Base-by-base conservation (phyloP, 1,140 invertebrate species). In the Linepithema humile region DNA sequence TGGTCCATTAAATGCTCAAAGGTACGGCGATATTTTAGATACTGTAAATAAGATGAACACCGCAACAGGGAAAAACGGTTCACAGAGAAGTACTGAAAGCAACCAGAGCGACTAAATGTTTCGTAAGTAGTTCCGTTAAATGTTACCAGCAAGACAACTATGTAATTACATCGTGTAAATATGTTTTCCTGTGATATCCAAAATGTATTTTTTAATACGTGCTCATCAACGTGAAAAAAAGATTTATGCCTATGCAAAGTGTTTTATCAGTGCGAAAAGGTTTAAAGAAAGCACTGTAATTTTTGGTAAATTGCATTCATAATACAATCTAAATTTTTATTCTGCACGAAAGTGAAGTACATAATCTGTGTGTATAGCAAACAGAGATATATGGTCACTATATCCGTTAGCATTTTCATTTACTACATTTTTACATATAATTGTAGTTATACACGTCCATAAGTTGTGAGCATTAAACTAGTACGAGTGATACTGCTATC, bases 121-220 rank as follows among this genome's bases (percentile, higher is more conserved):
- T 82, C 4, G 26, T 6, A 45, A 77, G 26, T 67, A 88, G 45
- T 20, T 57, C 38, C 57, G 17, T 78, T 48, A 57, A 83, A 32
- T 84, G 70, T 87, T 87, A 75, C 67, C 60, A 65, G 48, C 29
- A 29, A 7, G 59, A 73, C 59, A 73, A 17, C 32, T 69, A 20
- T 84, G 17, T 50, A 87, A 78, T 70, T 85, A 77, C 59, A 69
- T 72, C 15, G 38, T 88, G 86, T 89, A 89, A 82, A 89, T 89
- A 86, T 15, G 74, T 89, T 80, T 64, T 74, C 74, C 85, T 89
- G 85, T 89, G 88, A 89, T 89, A 89, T 60, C 5, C n/a, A 86
- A 82, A 43, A 67, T 84, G 43, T 89, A 86, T 32, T 82, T 89
- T 75, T 82, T 86, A 84, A 86, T 75, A 64, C 50, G 48, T 82